Conservation (phyloP, 1,140 invertebrate species). For the Drosophila arawakana region DNA sequence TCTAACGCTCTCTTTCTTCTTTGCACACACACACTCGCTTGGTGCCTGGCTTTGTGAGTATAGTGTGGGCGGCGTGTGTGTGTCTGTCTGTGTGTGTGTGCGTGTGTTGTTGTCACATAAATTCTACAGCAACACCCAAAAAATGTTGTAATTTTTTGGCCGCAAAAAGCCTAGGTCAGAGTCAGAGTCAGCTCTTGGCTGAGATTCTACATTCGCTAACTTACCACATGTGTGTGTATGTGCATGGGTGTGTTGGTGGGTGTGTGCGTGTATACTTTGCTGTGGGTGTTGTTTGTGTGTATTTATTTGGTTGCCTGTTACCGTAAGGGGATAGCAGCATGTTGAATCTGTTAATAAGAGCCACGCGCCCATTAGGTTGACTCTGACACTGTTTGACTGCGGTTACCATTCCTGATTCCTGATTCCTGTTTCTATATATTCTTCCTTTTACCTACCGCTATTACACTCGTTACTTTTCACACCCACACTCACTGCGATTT, state of each 20-base stretch:
- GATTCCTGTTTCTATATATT: slow-evolving; percentile 6
- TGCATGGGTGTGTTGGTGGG: slow-evolving; percentile 7
- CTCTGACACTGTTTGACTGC: slow-evolving; percentile 39
- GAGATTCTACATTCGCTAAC: slow-evolving; percentile 19
- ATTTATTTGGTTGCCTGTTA: slow-evolving; percentile 30
- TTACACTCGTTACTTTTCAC: not conserved
- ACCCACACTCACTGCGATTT: slow-evolving; percentile 35
- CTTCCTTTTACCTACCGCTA: not conserved
- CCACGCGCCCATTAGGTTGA: slow-evolving; percentile 62
- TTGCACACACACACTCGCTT: too few species aligned
- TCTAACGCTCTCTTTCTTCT: too few species aligned
- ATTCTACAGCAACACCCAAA: slow-evolving; percentile 51
- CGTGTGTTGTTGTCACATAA: slow-evolving; percentile 43
- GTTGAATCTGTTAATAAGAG: slow-evolving; percentile 72
- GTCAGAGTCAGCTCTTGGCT: not conserved
- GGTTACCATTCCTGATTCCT: slow-evolving; percentile 26
- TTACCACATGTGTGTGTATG: slow-evolving; percentile 10
- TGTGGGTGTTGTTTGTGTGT: slow-evolving; percentile 14
- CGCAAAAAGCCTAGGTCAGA: slow-evolving; percentile 34
- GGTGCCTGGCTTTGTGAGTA: not conserved
- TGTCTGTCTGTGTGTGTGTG: not conserved
- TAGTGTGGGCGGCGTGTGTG: slow-evolving; percentile 12
- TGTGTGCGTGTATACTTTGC: slow-evolving; percentile 11
- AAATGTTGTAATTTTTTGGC: slow-evolving; percentile 45
- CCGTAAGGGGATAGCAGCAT: slow-evolving; percentile 19